phyloP scores from a whole-genome alignment of 1,140 invertebrate genomes.

The Anthonomus grandis region DNA sequence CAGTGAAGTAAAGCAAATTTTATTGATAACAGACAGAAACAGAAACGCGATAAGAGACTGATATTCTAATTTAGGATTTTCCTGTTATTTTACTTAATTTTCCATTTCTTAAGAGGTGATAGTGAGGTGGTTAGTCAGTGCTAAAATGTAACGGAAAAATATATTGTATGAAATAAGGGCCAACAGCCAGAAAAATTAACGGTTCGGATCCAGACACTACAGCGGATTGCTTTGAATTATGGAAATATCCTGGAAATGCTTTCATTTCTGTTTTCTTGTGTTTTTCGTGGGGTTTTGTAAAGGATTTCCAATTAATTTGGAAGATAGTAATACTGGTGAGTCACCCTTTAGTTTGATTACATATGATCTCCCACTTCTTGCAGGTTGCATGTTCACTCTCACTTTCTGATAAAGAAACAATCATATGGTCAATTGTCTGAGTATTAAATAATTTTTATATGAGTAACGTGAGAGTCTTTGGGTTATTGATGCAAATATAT shows the following conservation, averaged over 20 bases:
- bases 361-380: constrained; percentile 41
- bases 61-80: too few relatives aligned
- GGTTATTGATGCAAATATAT: neutral
- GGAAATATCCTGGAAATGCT: constrained; percentile 44
- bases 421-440: neutral
- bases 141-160: too few relatives aligned
- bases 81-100: too few relatives aligned
- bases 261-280: constrained; percentile 33
- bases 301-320: constrained; percentile 43
- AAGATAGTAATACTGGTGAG: constrained; percentile 44
- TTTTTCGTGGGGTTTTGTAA: constrained; percentile 42
- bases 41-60: too few relatives aligned
- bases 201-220: too few relatives aligned
- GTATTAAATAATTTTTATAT: neutral
- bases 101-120: too few relatives aligned
- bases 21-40: too few relatives aligned
- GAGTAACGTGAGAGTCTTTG: neutral
- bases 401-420: constrained; percentile 2
- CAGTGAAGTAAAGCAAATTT: too few relatives aligned
- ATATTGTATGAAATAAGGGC: too few relatives aligned
- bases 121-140: too few relatives aligned
- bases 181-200: too few relatives aligned
- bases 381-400: constrained; percentile 18
- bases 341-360: constrained; percentile 31
- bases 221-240: too few relatives aligned